Base-by-base conservation (phyloP, 2,797 vertebrate species). In the Acanthurus lineatus region DNA sequence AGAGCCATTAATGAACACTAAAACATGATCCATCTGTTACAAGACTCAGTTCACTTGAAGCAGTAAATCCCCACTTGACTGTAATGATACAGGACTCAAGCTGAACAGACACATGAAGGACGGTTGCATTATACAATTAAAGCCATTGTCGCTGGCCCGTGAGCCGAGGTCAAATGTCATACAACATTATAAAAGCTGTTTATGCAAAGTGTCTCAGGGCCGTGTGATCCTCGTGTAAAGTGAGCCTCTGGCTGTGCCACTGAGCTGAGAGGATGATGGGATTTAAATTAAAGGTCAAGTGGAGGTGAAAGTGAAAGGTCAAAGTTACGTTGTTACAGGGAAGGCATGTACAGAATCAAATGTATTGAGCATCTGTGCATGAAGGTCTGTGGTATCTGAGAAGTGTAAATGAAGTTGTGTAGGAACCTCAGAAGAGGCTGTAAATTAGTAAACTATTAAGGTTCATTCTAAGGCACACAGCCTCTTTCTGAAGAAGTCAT, bases 261-360 rank as follows among this genome's bases (percentile, higher is more conserved):
- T 35, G 47, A 69, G 45, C 60, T 74, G 47, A 82, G 53, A 35
- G 15, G 51, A 67, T 1, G 15, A 22, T 44, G 68, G 51, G 63
- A 54, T 73, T 75, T 69, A 54, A 69, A 66, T 45, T 44, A 69
- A 83, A 83, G 60, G 56, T 81, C 73, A 63, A 52, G 65, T 35
- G 62, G 4, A 70, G 5, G 71, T 22, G 60, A 52, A 47, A 48
- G 40, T n/a, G 16, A 58, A 69, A 67, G 49, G 63, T 69, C 51
- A 84, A 14, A 73, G 52, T 3, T 19, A 56, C n/a, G 28, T 48
- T 69, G 62, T 45, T 63, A 58, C 54, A 11, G 32, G 7, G 42
- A n/a, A 54, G 57, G 32, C n/a, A 42, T 52, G 63, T 25, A 69
- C n/a, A 77, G 62, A 72, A 19, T 49, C 20, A 62, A 25, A 73